phyloP scores from a whole-genome alignment of 2,113 vertebrate species.

The Gymnocephalus cernua region DNA sequence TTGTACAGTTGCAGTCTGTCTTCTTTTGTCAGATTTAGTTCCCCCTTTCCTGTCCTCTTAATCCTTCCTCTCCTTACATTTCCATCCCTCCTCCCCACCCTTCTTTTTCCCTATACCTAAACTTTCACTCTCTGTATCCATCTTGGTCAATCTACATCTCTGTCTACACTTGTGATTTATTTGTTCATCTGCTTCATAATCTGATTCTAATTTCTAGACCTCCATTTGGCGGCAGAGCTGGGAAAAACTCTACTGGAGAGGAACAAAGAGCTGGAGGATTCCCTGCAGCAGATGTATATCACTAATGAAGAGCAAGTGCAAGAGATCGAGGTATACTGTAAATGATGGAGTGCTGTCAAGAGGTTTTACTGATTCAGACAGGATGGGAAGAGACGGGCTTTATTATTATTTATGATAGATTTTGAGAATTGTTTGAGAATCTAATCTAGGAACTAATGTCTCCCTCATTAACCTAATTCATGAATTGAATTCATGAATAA shows the following conservation, averaged over 20 bases:
- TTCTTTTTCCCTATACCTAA: background rate
- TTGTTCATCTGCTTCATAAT: background rate
- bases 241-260: slow-evolving; percentile 97
- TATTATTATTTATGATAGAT: background rate
- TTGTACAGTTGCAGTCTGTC: slow-evolving; percentile 1
- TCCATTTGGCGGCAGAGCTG: slow-evolving; percentile 94
- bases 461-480: background rate
- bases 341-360: background rate
- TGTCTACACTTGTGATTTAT: background rate
- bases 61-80: background rate
- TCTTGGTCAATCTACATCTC: no score
- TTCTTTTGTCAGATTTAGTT: slow-evolving; percentile 16
- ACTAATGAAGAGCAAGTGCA: slow-evolving; percentile 98
- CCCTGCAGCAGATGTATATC: slow-evolving; percentile 97
- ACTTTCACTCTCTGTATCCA: background rate
- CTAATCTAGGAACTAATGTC: background rate
- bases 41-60: background rate
- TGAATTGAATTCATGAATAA: background rate
- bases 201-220: slow-evolving; percentile 78
- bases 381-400: background rate
- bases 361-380: background rate
- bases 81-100: background rate
- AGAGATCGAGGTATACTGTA: slow-evolving; percentile 92
- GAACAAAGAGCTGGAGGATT: slow-evolving; percentile 98
- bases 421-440: background rate